phyloP scores from a whole-genome alignment of 2,888 invertebrate species.

The Crossocerus cetratus region DNA sequence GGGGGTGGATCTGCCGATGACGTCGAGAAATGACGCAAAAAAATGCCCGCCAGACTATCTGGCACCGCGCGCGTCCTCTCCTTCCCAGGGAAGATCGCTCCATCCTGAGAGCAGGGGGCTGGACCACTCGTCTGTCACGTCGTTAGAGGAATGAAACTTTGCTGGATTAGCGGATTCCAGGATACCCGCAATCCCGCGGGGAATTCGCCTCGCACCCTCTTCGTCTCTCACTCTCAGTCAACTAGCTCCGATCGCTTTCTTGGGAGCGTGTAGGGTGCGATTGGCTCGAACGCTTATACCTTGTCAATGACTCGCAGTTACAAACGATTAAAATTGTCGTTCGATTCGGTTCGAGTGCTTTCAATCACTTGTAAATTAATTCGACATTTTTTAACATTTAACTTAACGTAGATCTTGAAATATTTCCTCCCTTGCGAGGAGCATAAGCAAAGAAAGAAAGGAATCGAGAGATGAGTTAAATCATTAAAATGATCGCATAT shows the following conservation, averaged over 20 bases:
- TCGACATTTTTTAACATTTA: too few relatives aligned
- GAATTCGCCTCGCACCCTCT: neutral
- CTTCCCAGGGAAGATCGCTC: slow-evolving; percentile 3
- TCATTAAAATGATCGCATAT: too few relatives aligned
- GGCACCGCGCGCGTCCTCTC: slow-evolving; percentile 65
- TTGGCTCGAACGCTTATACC: too few relatives aligned
- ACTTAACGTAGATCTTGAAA: too few relatives aligned
- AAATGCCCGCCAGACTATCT: slow-evolving; percentile 71
- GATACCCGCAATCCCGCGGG: neutral
- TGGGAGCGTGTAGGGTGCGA: too few relatives aligned
- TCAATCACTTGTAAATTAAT: too few relatives aligned
- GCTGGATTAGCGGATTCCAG: neutral
- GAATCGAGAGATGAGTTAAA: too few relatives aligned
- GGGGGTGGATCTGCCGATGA: slow-evolving; percentile 74
- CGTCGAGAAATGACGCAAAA: slow-evolving; percentile 75
- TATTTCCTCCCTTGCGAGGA: too few relatives aligned
- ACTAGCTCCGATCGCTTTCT: neutral
- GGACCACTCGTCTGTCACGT: neutral
- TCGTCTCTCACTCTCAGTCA: neutral
- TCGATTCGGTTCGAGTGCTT: too few relatives aligned
- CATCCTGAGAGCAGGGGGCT: slow-evolving; percentile 13
- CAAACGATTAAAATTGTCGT: too few relatives aligned
- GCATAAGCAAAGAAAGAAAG: too few relatives aligned
- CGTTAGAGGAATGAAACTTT: slow-evolving; percentile 3
- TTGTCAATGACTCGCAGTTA: too few relatives aligned